Base-by-base conservation (phyloP, 2,113 vertebrate species). In the Azemiops feae region DNA sequence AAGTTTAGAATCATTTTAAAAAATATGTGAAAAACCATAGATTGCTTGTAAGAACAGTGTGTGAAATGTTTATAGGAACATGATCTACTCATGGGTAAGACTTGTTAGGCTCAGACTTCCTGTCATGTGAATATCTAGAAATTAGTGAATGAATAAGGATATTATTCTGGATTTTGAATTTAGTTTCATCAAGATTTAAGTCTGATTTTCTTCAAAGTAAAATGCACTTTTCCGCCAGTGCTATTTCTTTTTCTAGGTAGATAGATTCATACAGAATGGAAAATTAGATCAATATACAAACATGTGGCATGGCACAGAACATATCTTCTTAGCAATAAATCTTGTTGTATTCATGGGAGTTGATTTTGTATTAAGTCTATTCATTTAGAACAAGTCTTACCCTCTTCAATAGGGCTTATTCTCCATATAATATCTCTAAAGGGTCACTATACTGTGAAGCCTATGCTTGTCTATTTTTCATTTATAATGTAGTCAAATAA, bases 261-360 rank as follows among this genome's bases (percentile, higher is more conserved):
- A 54, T 34, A 50, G 30, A 89, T 53, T 88, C 94, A 94, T 74
- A 93, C 86, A 94, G 93, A 92, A 94, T 93, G 53, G 94, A 92
- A 95, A 96, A 97, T 94, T 34, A 39, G 85, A 27, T 90, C 90
- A 91, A 85, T 92, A 55, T 92, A 58, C 39, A 86, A 50, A 87
- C 5, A 25, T 34, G 30, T 39, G 85, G 39, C 2, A 30, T 39
- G 12, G 27, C 23, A 14, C 45, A 64, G 12, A 23, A 30, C 4
- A 50, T 92, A n/a, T 25, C 6, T 64, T 34, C 18, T 91, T 22
- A 34, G 20, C 50, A 64, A 45, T 52, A 60, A 50, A 18, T 52
- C 85, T 9, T 12, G n/a, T 39, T 81, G 69, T 43, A 81, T 81
- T 81, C 69, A 9, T 81, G 5, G 6, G 34, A 81, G 18, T 81